Base-by-base conservation (phyloP, 1,140 invertebrate genomes). In the Hypsibius dujardini region DNA sequence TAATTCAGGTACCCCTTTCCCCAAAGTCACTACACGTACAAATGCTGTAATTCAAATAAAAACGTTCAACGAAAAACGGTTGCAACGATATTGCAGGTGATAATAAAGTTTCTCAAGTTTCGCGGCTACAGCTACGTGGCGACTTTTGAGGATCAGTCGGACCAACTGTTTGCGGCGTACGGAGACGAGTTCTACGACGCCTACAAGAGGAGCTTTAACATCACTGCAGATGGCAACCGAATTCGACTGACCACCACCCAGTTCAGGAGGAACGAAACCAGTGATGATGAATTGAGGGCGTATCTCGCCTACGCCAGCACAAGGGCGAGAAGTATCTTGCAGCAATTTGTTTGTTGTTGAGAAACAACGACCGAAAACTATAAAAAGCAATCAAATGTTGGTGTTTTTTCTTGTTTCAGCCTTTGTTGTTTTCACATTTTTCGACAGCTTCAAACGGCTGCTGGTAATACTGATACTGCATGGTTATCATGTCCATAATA, bases 401-500 rank as follows among this genome's bases (percentile, higher is more conserved):
- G 28, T 28, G 28, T 28, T 28, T 28, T 28, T 28, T 28, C 28
- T 28, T 56, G 7, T 56, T 56, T 7, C 50, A 56, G 50, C n/a
- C n/a, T 56, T 56, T 56, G 50, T 56, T n/a, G 50, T 56, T n/a
- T 56, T 56, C n/a, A n/a, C 50, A 7, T 56, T 56, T n/a, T 56
- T 56, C 50, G 50, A 56, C 7, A 7, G n/a, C 7, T 56, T 56
- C 50, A 56, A 56, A n/a, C 50, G n/a, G 7, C 7, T 56, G 50
- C n/a, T 56, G 50, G 50, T 56, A 56, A 28, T 28, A 28, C 28
- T 28, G 28, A 28, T 28, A 28, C 28, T 28, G 28, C 28, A 28
- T 28, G 28, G 28, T 28, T 28, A 28, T 28, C 28, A 28, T 28
- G 28, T 28, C 28, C 28, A 28, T 28, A 28, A 28, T 28, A 28